Evolutionary conservation across 1,140 invertebrate species (phyloP), one percentile per base, ranked within the genome.

Genomic region (Eciton burchellii): DNA sequence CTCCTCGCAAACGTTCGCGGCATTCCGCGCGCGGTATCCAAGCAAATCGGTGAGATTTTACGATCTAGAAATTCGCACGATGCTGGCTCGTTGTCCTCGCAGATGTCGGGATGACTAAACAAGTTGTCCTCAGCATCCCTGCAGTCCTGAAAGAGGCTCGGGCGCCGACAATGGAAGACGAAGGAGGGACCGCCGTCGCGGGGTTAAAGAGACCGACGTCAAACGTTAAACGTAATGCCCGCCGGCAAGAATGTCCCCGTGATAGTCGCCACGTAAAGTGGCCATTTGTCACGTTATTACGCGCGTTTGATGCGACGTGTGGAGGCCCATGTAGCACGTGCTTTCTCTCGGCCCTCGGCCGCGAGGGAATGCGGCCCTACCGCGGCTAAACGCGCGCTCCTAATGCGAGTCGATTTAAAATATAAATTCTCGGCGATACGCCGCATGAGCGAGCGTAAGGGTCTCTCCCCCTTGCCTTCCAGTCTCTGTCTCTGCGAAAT

Each of bases 231-330:
- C 83, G 89, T 92, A 92, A 92, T 92, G 91, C 85, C 77, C 73
- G 82, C 60, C 81, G 84, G 87, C 83, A 90, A 91, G 91, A 92
- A 92, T 92, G 90, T 89, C 88, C 86, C 88, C 71, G 82, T 86
- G 90, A 90, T 89, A 88, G 88, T 70, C 82, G 72, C 71, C 84
- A 85, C 84, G 91, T 90, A 92, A 92, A 92, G 91, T 92, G 91
- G 91, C 91, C 89, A 92, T 93, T 93, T 92, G 91, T 92, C 90
- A 92, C 87, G 90, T 92, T 92, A 93, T 93, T 93, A 92, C 90
- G 87, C 85, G 77, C 88, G 88, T 92, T 90, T 93, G 92, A 93
- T 92, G 90, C 89, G 84, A 88, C 88, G 83, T 76, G 88, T 83
- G 87, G 73, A 85, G 87, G 84, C 65, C 73, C 49, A 57, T 21